These are phyloP conservation scores for Phortica okadai DNA, from an alignment of 2,888 invertebrate genomes.

Conservation along the genomic window DNA sequence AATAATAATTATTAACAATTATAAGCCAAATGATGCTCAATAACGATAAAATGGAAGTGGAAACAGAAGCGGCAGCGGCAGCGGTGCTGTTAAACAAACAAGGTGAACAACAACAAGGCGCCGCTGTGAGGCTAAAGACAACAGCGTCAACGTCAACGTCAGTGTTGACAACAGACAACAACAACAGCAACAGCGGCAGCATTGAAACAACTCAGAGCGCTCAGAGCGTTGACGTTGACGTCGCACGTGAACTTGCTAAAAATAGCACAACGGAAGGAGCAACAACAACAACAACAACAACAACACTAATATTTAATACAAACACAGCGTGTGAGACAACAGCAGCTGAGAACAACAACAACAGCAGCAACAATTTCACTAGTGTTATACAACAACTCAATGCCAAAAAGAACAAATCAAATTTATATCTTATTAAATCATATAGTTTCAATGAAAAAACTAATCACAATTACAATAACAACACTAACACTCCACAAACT, in stretches of 20 bases:
- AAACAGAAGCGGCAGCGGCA: conserved; percentile 26
- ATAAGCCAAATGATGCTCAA: conserved; percentile 11
- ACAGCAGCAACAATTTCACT: conserved; percentile 24
- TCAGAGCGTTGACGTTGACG: too few species aligned
- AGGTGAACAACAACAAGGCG: too few species aligned
- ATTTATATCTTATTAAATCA: conserved; percentile 63
- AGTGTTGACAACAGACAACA: neutral
- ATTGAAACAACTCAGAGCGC: too few species aligned
- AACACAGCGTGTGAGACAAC: neutral
- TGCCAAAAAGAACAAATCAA: conserved; percentile 65
- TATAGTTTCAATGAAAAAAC: conserved; percentile 62
- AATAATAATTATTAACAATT: conserved; percentile 16
- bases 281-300: too few species aligned
- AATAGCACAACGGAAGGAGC: too few species aligned
- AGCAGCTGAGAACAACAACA: conserved; percentile 23
- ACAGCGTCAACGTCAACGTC: conserved; percentile 20
- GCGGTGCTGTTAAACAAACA: too few species aligned
- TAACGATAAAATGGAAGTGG: conserved; percentile 14
- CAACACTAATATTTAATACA: too few species aligned
- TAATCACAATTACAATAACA: neutral
- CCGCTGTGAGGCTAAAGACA: neutral
- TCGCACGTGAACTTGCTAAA: too few species aligned
- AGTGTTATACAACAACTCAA: conserved; percentile 55
- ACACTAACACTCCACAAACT: neutral
- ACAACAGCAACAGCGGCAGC: conserved; percentile 27